Conservation (phyloP, 2,888 invertebrate species). For the Microdon myrmicae region DNA sequence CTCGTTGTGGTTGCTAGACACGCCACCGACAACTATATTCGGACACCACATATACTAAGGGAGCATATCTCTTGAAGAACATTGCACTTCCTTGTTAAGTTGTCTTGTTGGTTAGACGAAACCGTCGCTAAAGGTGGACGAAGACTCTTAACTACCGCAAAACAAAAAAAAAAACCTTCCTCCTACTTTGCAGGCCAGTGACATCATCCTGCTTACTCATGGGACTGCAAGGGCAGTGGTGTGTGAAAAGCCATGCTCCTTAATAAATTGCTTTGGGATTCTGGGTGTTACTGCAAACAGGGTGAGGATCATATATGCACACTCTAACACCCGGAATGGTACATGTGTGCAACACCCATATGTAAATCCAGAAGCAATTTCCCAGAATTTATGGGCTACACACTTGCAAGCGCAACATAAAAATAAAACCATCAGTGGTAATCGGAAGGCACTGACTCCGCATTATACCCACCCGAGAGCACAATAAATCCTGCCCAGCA, state of each 20-base stretch:
- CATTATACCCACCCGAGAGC: no score
- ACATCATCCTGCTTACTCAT: constrained; percentile 15
- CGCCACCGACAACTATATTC: constrained; percentile 23
- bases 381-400: no score
- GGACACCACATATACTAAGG: constrained; percentile 12
- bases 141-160: constrained; percentile 10
- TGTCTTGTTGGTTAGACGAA: background rate
- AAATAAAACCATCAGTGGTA: no score
- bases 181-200: constrained; percentile 28
- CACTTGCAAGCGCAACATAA: no score
- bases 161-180: no score
- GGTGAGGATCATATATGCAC: constrained; percentile 1
- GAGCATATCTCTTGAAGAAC: background rate
- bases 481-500: no score
- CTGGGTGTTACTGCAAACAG: constrained; percentile 29
- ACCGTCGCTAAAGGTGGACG: constrained; percentile 8
- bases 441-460: no score
- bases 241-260: constrained; percentile 65
- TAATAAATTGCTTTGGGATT: constrained; percentile 67
- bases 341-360: background rate
- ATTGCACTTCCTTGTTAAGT: background rate
- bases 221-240: constrained; percentile 58
- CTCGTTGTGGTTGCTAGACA: constrained; percentile 28
- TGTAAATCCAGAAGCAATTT: no score
- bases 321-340: constrained; percentile 1